These are phyloP conservation scores for Hylomyscus alleni DNA, from an alignment of 2,797 vertebrate genomes.

Conservation along the genomic window DNA sequence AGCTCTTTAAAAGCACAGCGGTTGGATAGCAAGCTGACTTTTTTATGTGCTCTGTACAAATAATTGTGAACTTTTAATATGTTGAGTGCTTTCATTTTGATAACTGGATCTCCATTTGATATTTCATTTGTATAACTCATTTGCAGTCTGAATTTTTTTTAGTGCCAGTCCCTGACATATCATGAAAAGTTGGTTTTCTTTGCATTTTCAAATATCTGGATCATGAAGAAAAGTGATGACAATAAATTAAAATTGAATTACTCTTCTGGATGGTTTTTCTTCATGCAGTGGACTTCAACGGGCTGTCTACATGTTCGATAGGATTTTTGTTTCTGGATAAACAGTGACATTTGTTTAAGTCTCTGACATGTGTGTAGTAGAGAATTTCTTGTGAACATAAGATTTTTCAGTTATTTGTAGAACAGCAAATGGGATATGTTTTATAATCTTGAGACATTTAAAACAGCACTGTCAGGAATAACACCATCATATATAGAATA, in stretches of 20 bases:
- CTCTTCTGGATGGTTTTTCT: slow-evolving; percentile 87
- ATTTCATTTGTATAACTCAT: slow-evolving; percentile 87
- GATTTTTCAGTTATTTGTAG: slow-evolving; percentile 70
- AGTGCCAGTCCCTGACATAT: slow-evolving; percentile 84
- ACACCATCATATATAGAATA: slow-evolving; percentile 36
- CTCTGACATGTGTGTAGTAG: slow-evolving; percentile 4
- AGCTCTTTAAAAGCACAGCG: slow-evolving; percentile 84
- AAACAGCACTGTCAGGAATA: slow-evolving; percentile 17
- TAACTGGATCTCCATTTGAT: slow-evolving; percentile 86
- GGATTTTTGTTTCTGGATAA: slow-evolving; percentile 77
- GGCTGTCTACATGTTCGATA: slow-evolving; percentile 69
- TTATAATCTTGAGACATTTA: slow-evolving; percentile 38
- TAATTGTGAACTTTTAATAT: slow-evolving; percentile 88
- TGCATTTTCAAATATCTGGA: slow-evolving; percentile 86
- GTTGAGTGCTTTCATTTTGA: slow-evolving; percentile 87
- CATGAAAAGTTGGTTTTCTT: slow-evolving; percentile 84
- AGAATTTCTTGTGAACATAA: slow-evolving; percentile 64
- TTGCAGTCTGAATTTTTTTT: slow-evolving; percentile 82
- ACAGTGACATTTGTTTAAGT: slow-evolving; percentile 60
- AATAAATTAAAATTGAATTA: slow-evolving; percentile 88
- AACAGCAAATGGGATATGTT: slow-evolving; percentile 80
- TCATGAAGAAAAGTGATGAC: slow-evolving; percentile 88
- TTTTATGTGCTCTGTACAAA: slow-evolving; percentile 87
- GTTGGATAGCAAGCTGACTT: slow-evolving; percentile 86
- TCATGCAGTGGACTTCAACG: slow-evolving; percentile 67